A percentile compares a stretch with the other conserved stretches of the same genome.
These are phyloP conservation scores for Protodeltote pygarga DNA, from an alignment of 2,888 invertebrate species.

Conservation along the genomic window DNA sequence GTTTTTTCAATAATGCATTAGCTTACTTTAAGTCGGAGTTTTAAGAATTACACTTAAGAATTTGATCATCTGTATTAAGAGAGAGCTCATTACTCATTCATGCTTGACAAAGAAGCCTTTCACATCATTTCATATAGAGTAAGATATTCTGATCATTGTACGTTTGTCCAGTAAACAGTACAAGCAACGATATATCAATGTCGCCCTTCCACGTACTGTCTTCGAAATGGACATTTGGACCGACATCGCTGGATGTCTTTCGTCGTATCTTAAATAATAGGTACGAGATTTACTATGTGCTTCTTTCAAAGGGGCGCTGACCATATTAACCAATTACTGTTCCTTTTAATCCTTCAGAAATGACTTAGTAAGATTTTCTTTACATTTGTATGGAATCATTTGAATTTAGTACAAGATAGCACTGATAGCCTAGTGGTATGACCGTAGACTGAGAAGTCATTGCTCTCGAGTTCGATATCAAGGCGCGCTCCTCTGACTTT, in stretches of 20 bases:
- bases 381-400: too few relatives aligned
- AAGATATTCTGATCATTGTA: conserved; percentile 43
- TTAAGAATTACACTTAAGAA: conserved; percentile 23
- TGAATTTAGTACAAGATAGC: too few relatives aligned
- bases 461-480: too few relatives aligned
- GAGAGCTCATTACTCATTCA: conserved; percentile 47
- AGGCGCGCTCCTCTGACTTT: too few relatives aligned
- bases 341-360: conserved; percentile 19
- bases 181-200: conserved; percentile 57
- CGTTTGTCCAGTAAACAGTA: conserved; percentile 47
- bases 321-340: conserved; percentile 27
- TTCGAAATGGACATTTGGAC: conserved; percentile 59
- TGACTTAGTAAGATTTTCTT: too few relatives aligned
- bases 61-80: conserved; percentile 33
- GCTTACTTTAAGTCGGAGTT: conserved; percentile 17
- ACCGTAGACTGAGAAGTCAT: too few relatives aligned
- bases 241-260: conserved; percentile 52
- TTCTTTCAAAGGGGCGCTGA: conserved; percentile 15
- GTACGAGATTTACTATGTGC: conserved; percentile 47
- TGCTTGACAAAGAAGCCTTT: conserved; percentile 43
- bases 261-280: conserved; percentile 56
- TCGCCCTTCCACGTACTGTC: conserved; percentile 55
- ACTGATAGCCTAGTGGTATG: too few relatives aligned
- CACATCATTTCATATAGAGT: conserved; percentile 45
- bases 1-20: conserved; percentile 9